Evolutionary conservation across 1,140 invertebrate species (phyloP), one percentile per base, ranked within the genome.

Genomic region (Megalopta genalis): DNA sequence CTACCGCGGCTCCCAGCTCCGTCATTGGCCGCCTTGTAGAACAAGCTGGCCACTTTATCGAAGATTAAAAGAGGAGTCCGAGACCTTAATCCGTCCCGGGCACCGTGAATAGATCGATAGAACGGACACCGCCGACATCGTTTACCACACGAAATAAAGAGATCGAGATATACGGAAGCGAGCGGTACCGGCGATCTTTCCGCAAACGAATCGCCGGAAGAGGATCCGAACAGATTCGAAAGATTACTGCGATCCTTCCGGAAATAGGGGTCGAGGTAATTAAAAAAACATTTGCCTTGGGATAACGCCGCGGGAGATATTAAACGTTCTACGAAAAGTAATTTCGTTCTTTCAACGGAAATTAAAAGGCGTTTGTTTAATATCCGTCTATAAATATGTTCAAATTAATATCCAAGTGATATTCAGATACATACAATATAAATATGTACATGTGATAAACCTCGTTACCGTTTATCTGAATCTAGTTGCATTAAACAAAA

Each of bases 21-120:
- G 60, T 79, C 63, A 79, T 42, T 64, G 63, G 39, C 23, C 60
- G 39, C 62, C 71, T 65, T 67, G 63, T 73, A 66, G 37, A 66
- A 79, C 62, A 73, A 73, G 52, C 62, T 25, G 9, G 69, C 52
- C 52, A 79, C 42, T 74, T 73, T 79, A 73, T 79, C 64, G 52
- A 21, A 60, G 71, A 79, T 79, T 74, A 79, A 79, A 74, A 79
- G 77, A 74, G 66, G 70, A 79, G 70, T 64, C 62, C 37, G 46
- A 46, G n/a, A 64, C 46, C 23, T 46, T 64, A 52, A 63, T 63
- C 67, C 59, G 23, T n/a, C 16, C 42, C 18, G 76, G 68, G 27
- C 54, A 23, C 66, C 42, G 37, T 37, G 68, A 69, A 57, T 37
- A 54, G 76, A 64, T 78, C 69, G 76, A 78, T 78, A 62, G 27